A percentile compares a stretch with the other conserved stretches of the same genome.
These are phyloP conservation scores for Bradypodion ventrale DNA, from an alignment of 2,797 vertebrate species.

Conservation along the genomic window DNA sequence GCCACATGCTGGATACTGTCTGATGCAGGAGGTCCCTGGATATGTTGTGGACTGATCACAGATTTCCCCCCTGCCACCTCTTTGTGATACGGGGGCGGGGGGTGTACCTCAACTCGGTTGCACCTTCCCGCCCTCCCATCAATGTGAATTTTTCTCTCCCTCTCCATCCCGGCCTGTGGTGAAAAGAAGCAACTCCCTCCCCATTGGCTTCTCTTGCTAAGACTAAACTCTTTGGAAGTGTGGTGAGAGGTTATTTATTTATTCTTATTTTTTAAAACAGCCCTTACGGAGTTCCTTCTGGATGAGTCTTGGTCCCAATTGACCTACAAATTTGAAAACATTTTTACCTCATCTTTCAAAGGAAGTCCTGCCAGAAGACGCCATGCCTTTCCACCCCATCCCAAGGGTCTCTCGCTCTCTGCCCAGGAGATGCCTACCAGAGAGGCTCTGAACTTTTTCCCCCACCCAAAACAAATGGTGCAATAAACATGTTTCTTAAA, in stretches of 20 bases:
- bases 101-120: conserved; percentile 39
- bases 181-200: conserved; percentile 25
- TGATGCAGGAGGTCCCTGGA: conserved; percentile 18
- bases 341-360: conserved; percentile 64
- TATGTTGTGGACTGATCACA: background rate
- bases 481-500: conserved; percentile 79
- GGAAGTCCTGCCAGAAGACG: conserved; percentile 38
- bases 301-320: conserved; percentile 45
- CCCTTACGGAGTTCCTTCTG: conserved; percentile 19
- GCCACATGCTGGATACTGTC: conserved; percentile 46
- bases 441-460: conserved; percentile 45
- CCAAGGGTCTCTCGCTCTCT: conserved; percentile 34
- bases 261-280: background rate
- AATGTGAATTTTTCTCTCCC: conserved; percentile 41
- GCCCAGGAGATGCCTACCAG: conserved; percentile 29
- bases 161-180: conserved; percentile 17
- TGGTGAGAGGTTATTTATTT: conserved; percentile 32
- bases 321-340: conserved; percentile 45
- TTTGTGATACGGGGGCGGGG: conserved; percentile 19
- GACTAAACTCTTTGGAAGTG: conserved; percentile 28
- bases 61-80: conserved; percentile 6
- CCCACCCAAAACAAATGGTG: conserved; percentile 66
- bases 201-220: conserved; percentile 26
- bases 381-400: conserved; percentile 61
- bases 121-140: conserved; percentile 44